Evolutionary conservation across 2,113 vertebrate genomes (phyloP), one percentile per base, ranked within the genome.

Genomic region (Phalacrocorax aristotelis): DNA sequence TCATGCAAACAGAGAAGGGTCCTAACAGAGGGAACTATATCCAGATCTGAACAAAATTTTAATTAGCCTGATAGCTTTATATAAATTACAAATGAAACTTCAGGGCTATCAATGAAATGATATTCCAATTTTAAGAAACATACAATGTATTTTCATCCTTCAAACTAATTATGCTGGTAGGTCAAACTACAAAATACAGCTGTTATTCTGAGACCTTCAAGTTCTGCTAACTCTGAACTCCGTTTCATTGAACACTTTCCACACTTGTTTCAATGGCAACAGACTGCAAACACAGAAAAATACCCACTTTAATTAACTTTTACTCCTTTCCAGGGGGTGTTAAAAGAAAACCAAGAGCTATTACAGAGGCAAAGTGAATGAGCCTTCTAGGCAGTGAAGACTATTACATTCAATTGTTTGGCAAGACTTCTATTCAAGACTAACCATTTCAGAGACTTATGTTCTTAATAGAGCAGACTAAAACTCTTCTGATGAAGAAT

Each of bases 231-330:
- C 70, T 88, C 87, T n/a, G 29, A 91, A 22, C 70, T 81, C 29
- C 0, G 0, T 87, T 84, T 68, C 29, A 7, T 14, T 65, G 78
- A 95, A 74, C 71, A 54, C 52, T 62, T 80, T 69, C 85, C 78
- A 91, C 20, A 3, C 75, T 96, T 77, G 78, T 90, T 95, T 90
- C 92, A 96, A 58, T 51, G 62, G 76, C 85, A 96, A 66, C 90
- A 94, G 95, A 79, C 87, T 94, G 60, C 51, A 94, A 96, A 82
- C 77, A 78, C 44, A 57, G 84, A 92, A 91, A 95, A 95, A 93
- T 74, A 94, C 82, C 88, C 90, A 54, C 76, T 96, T 96, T 96
- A 96, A 96, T 96, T 96, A 97, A 96, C 97, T 96, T 97, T 83
- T 93, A 96, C 92, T 93, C 95, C 85, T 92, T 97, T 97, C 93